A percentile compares a stretch with the other conserved stretches of the same genome.
Conservation (phyloP, 2,888 invertebrate species). For the Anthophora plumipes region DNA sequence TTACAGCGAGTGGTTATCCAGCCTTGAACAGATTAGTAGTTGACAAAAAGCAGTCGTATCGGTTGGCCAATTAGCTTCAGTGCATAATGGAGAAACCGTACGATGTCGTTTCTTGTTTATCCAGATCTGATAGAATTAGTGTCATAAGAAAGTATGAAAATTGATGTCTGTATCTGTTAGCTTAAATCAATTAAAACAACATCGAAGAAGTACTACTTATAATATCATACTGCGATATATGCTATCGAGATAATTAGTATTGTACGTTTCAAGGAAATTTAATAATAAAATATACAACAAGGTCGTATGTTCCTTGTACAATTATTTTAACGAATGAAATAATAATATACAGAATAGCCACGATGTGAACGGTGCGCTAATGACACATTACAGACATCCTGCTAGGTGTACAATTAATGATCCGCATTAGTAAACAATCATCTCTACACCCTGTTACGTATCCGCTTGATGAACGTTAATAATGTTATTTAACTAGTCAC, state of each 20-base stretch:
- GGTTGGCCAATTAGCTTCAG: neutral
- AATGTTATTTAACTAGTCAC: constrained; percentile 65
- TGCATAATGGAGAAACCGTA: neutral
- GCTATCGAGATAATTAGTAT: too few relatives aligned
- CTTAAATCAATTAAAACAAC: too few relatives aligned
- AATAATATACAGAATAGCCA: neutral
- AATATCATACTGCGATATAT: too few relatives aligned
- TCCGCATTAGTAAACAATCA: constrained; percentile 20
- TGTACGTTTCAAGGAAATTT: too few relatives aligned
- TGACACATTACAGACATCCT: neutral
- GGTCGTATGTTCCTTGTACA: too few relatives aligned
- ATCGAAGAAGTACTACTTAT: too few relatives aligned
- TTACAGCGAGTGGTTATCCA: neutral
- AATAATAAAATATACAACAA: too few relatives aligned
- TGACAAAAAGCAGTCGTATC: neutral
- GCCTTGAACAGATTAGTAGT: neutral
- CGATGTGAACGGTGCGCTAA: neutral
- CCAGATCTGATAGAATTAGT: neutral
- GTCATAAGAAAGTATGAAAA: neutral
- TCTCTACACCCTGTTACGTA: constrained; percentile 4
- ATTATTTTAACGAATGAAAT: neutral
- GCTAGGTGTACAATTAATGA: neutral
- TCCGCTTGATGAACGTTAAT: constrained; percentile 55
- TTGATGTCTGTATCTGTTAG: neutral
- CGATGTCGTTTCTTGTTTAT: neutral